These are phyloP conservation scores for Hydrotaea diabolus DNA, from an alignment of 2,888 invertebrate genomes.

Conservation along the genomic window DNA sequence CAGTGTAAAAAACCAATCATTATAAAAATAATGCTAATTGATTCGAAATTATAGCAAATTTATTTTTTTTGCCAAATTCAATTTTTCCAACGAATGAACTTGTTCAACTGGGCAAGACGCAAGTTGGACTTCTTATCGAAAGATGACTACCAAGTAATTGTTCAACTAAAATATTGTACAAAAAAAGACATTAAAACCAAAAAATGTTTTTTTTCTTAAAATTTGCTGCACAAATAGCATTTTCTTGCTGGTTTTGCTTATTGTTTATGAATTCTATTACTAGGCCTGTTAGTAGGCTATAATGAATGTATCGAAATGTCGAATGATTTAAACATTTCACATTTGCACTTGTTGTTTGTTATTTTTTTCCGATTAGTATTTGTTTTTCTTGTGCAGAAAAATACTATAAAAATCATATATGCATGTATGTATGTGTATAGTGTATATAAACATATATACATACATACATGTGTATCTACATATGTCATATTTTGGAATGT, in stretches of 20 bases:
- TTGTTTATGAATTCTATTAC: conserved; percentile 28
- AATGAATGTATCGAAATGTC: background rate
- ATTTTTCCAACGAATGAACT: too few species aligned
- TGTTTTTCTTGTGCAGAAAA: conserved; percentile 24
- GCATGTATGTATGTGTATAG: conserved; percentile 19
- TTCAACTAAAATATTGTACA: conserved; percentile 48
- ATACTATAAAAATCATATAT: background rate
- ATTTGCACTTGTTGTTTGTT: conserved; percentile 59
- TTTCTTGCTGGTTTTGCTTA: conserved; percentile 8
- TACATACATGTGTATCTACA: conserved; percentile 16
- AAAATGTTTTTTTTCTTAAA: conserved; percentile 40
- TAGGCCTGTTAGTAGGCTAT: background rate
- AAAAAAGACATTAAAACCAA: conserved; percentile 22
- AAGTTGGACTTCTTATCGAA: too few species aligned
- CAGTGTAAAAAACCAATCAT: too few species aligned
- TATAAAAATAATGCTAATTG: too few species aligned
- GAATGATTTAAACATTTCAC: conserved; percentile 16
- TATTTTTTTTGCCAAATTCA: too few species aligned
- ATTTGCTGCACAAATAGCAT: conserved; percentile 36
- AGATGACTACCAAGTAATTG: too few species aligned
- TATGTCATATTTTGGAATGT: conserved; percentile 28
- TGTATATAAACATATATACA: background rate
- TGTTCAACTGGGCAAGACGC: too few species aligned
- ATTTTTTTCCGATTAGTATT: conserved; percentile 40
- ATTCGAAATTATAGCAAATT: too few species aligned